phyloP scores from a whole-genome alignment of 1,140 invertebrate genomes.

The Bombus waltoni region DNA sequence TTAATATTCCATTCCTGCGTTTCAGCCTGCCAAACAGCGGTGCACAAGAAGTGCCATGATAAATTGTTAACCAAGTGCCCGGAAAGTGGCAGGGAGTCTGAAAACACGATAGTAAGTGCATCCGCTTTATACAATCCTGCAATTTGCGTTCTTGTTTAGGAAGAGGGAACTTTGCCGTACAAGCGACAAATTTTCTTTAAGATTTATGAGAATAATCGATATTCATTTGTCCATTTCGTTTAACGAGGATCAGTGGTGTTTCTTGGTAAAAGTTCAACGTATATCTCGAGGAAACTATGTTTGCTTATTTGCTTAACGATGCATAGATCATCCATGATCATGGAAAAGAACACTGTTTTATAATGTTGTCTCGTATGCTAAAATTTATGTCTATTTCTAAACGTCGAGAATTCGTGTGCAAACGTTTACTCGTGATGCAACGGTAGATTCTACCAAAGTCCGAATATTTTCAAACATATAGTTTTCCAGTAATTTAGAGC shows the following conservation, averaged over 20 bases:
- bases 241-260: background rate
- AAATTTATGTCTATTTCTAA: constrained; percentile 2
- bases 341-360: background rate
- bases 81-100: constrained; percentile 94
- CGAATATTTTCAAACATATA: background rate
- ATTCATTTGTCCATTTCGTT: too few species aligned
- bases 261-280: background rate
- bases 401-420: background rate
- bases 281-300: background rate
- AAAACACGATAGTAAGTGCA: constrained; percentile 94
- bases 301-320: background rate
- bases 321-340: background rate
- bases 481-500: background rate
- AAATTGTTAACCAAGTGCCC: constrained; percentile 97
- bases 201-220: background rate
- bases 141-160: background rate
- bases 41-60: constrained; percentile 98
- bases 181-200: too few species aligned
- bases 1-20: constrained; percentile 80
- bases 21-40: constrained; percentile 96
- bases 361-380: background rate
- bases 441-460: background rate
- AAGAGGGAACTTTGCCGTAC: too few species aligned
- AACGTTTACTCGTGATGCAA: background rate
- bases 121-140: background rate